Evolutionary conservation across 2,797 vertebrate species (phyloP), one percentile per base, ranked within the genome.

Genomic region (Hydrocynus forskahlii): DNA sequence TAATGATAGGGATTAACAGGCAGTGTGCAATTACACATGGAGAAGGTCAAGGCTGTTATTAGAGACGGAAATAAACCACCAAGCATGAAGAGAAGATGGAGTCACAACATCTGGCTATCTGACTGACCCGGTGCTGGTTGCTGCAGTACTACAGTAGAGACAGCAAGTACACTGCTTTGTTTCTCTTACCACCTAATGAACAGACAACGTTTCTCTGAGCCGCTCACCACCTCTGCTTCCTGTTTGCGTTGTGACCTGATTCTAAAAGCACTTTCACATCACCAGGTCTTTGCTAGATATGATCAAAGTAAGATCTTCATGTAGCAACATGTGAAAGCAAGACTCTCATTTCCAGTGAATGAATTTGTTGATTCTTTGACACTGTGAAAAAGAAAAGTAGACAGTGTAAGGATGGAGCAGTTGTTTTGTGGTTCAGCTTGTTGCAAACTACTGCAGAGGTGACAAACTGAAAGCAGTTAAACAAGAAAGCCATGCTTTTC

Each of bases 21-120:
- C 38, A 82, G 72, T 21, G 4, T 76, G 78, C 63, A 84, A 79
- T 87, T 86, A 80, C 68, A 76, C 62, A 84, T 75, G 68, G 57
- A 84, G 64, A 84, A 25, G 25, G 75, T 79, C 79, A 83, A 62
- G 63, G 82, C 77, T 84, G 70, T 78, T 75, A 85, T 85, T 83
- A 85, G 63, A 81, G 76, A 73, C 73, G 38, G 74, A 80, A 84
- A 82, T 82, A 82, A 80, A 79, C 59, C 78, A 74, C 57, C 21
- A 72, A 74, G n/a, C 19, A 62, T 62, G 55, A 66, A 29, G 35
- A 81, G 16, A n/a, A 60, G 59, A 62, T 55, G 55, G 57, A 75
- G 19, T 74, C 66, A 43, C 75, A 81, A 43, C 75, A 81, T 78
- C 81, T 81, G 79, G 21, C 12, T 23, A 23, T 62, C 50, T 67